A percentile compares a stretch with the other conserved stretches of the same genome.
Evolutionary conservation across 1,140 invertebrate species (phyloP).

Genomic region (Nilaparvata lugens): DNA sequence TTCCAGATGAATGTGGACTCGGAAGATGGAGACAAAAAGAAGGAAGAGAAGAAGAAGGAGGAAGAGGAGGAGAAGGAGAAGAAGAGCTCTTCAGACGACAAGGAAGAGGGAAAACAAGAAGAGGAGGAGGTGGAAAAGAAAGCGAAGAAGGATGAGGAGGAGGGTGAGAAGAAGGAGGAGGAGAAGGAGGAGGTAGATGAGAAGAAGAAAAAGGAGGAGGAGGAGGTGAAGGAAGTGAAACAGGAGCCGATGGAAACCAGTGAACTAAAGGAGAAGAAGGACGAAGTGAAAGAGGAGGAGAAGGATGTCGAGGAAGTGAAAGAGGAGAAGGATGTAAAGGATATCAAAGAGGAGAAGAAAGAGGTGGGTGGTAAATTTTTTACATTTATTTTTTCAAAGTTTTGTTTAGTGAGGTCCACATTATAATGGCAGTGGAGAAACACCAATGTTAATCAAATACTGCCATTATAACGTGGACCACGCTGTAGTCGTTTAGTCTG

Average conservation of each 20-base stretch:
- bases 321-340: conserved; percentile 29
- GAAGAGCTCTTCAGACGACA: too few species aligned
- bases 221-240: conserved; percentile 23
- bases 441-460: too few species aligned
- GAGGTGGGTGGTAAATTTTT: conserved; percentile 19
- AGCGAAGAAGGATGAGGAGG: conserved; percentile 26
- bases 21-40: conserved; percentile 39
- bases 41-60: conserved; percentile 28
- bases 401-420: too few species aligned
- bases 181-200: conserved; percentile 34
- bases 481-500: too few species aligned
- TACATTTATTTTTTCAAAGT: too few species aligned
- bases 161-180: conserved; percentile 34
- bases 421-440: too few species aligned
- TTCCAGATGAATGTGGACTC: conserved; percentile 26
- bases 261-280: conserved; percentile 20
- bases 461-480: too few species aligned
- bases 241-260: conserved; percentile 23
- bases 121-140: conserved; percentile 19
- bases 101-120: too few species aligned
- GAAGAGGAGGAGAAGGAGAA: conserved; percentile 3
- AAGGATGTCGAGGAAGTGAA: conserved; percentile 37
- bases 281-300: conserved; percentile 35
- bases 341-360: conserved; percentile 29
- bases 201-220: conserved; percentile 23